Conservation (phyloP, 1,140 invertebrate genomes). For the Solenopsis invicta region DNA sequence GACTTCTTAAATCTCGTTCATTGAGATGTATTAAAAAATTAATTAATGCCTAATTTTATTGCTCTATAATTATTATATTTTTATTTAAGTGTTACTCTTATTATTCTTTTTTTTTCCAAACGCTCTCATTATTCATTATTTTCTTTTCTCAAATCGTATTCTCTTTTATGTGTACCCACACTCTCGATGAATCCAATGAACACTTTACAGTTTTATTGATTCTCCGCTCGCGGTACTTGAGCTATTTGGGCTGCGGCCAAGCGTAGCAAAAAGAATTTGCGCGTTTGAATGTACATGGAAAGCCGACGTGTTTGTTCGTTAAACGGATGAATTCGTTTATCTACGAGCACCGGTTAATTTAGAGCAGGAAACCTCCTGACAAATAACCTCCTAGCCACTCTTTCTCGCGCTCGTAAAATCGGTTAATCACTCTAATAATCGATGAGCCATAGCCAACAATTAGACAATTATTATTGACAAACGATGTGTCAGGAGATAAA, state of each 20-base stretch:
- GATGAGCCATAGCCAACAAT: conserved; percentile 29
- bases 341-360: conserved; percentile 55
- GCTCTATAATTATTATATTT: not conserved
- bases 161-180: conserved; percentile 3
- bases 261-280: conserved; percentile 58
- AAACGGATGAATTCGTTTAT: conserved; percentile 65
- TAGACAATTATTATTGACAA: conserved; percentile 59
- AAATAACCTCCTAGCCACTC: conserved; percentile 42
- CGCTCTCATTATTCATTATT: conserved; percentile 25
- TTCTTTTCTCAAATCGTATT: conserved; percentile 9
- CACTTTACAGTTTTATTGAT: conserved; percentile 71
- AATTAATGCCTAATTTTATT: not conserved
- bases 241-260: conserved; percentile 67
- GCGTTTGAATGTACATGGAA: conserved; percentile 62
- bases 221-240: conserved; percentile 62
- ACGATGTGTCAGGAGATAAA: conserved; percentile 34
- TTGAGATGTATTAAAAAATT: not conserved
- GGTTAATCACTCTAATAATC: conserved; percentile 60
- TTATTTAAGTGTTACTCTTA: not conserved
- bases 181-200: conserved; percentile 73
- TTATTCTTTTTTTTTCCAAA: conserved; percentile 45
- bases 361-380: conserved; percentile 45
- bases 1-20: not conserved
- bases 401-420: conserved; percentile 47
- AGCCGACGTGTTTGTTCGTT: conserved; percentile 63